Evolutionary conservation across 1,140 invertebrate genomes (phyloP), one percentile per base, ranked within the genome.

Genomic region (Ceratosolen solmsi): DNA sequence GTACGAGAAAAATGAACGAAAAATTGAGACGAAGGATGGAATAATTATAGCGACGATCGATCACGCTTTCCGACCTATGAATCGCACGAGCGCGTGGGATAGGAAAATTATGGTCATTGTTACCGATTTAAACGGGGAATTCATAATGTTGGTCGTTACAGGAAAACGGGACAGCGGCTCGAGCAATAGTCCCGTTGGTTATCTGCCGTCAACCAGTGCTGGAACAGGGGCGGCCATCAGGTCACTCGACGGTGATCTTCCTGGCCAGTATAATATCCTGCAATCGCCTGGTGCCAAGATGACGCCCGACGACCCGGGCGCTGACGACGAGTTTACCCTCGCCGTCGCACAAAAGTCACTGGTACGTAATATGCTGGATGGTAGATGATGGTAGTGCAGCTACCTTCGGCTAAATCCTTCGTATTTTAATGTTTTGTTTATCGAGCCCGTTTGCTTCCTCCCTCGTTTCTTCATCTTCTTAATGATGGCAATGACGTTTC

Each of bases 271-370:
- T 20, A 78, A 56, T 33, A 56, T 49, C 20, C 17, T 79, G 8
- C 1, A 30, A 5, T 74, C 86, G 77, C 72, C 27, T 83, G 84
- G 75, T 82, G 72, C 73, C 83, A 89, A 86, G 54, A 89, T 89
- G 88, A 86, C 79, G 41, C 85, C 87, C 65, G 87, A 89, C 41
- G 88, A 89, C 83, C 83, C 84, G 33, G 84, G 84, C 13, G 84
- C 83, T 58, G 88, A 89, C 73, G 89, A 89, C 83, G 88, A 89
- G 46, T 89, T 89, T 41, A 83, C 87, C 27, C 33, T 87, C 30
- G 86, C 87, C 25, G 72, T 87, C 49, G 49, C 85, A 15, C 88
- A 88, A 36, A 89, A 89, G 80, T 76, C 86, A 80, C 84, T 88
- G 86, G 89, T 89, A 83, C 63, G 17, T 65, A 36, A n/a, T 13